Percentiles rank a stretch among this genome's conserved stretches.
Conservation (phyloP, 2,888 invertebrate species). For the Drepanosiphum platanoidis region DNA sequence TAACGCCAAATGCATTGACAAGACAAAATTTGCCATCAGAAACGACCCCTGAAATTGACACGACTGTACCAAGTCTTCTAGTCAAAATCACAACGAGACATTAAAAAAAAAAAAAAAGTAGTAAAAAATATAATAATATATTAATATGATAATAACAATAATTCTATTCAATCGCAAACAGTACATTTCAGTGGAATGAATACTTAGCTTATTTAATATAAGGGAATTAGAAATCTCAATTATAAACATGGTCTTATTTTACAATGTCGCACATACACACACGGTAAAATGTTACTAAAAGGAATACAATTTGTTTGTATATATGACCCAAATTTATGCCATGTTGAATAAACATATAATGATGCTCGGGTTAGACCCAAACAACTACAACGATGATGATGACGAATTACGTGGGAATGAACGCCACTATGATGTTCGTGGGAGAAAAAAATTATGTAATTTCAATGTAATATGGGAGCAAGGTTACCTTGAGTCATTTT, state of each 20-base stretch:
- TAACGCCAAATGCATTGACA: no score
- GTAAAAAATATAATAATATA: not conserved
- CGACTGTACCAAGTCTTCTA: no score
- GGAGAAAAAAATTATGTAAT: constrained; percentile 53
- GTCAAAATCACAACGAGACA: no score
- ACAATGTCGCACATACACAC: not conserved
- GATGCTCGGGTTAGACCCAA: not conserved
- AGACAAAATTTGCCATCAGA: no score
- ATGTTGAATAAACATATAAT: not conserved
- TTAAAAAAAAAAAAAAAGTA: no score
- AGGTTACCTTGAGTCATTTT: constrained; percentile 31
- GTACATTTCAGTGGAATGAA: not conserved
- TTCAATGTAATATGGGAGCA: constrained; percentile 45
- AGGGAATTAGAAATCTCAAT: constrained; percentile 7
- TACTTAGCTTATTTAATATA: not conserved
- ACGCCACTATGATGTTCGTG: constrained; percentile 23
- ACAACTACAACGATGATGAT: constrained; percentile 24
- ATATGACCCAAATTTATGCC: constrained; percentile 24
- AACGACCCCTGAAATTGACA: no score
- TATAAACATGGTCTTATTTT: not conserved
- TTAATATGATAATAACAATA: not conserved
- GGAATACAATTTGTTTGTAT: not conserved
- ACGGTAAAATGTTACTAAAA: not conserved
- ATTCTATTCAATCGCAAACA: not conserved
- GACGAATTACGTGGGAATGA: constrained; percentile 44